These are phyloP conservation scores for Megamerina dolium DNA, from an alignment of 2,888 invertebrate genomes.

Conservation along the genomic window DNA sequence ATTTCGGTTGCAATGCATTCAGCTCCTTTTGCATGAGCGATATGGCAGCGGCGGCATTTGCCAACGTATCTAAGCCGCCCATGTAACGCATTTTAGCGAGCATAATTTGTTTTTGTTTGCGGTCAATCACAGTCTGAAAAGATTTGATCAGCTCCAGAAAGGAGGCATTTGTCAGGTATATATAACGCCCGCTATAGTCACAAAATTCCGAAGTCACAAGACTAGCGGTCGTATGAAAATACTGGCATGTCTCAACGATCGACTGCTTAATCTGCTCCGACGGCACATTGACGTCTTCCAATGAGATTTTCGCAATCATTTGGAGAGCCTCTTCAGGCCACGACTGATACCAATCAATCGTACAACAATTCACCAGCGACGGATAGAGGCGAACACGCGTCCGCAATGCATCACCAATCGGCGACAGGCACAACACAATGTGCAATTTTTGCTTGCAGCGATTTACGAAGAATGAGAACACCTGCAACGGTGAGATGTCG, in stretches of 20 bases:
- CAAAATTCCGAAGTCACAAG: constrained; percentile 59
- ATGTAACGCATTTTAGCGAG: constrained; percentile 70
- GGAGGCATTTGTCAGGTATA: constrained; percentile 86
- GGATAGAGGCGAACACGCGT: constrained; percentile 80
- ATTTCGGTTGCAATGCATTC: constrained; percentile 73
- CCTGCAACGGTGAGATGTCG: constrained; percentile 72
- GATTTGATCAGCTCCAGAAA: constrained; percentile 78
- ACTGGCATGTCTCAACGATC: constrained; percentile 76
- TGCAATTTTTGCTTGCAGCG: constrained; percentile 76
- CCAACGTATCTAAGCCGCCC: constrained; percentile 74
- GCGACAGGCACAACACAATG: constrained; percentile 69
- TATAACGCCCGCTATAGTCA: constrained; percentile 60
- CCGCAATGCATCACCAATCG: constrained; percentile 75
- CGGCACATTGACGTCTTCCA: constrained; percentile 60
- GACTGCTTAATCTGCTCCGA: constrained; percentile 55
- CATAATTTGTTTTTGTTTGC: constrained; percentile 65
- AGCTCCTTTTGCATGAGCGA: constrained; percentile 73
- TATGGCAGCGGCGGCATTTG: constrained; percentile 74
- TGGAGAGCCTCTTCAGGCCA: constrained; percentile 82
- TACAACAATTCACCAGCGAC: constrained; percentile 85
- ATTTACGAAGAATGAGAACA: constrained; percentile 76
- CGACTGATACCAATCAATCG: constrained; percentile 88
- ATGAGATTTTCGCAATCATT: constrained; percentile 72
- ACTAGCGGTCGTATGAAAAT: constrained; percentile 78
- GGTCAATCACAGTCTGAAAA: constrained; percentile 67